Evolutionary conservation across 2,797 vertebrate species (phyloP).

Genomic region (Enteromius afrohamiltoni): DNA sequence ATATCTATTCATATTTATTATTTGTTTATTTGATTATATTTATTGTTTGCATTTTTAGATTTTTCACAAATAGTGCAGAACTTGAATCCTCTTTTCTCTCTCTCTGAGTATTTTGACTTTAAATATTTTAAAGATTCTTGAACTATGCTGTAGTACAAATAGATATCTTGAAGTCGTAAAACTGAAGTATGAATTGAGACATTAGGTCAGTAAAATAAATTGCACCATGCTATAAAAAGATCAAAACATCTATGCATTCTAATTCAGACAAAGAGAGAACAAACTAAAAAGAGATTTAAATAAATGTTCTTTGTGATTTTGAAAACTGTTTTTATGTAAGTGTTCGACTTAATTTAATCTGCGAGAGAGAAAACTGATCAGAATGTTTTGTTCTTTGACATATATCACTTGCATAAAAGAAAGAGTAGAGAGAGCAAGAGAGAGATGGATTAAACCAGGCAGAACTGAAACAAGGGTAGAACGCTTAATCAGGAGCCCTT

Average conservation of each 20-base stretch:
- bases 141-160: background rate
- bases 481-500: slow-evolving; percentile 20
- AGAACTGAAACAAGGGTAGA: slow-evolving; percentile 24
- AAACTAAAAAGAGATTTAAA: background rate
- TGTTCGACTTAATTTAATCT: background rate
- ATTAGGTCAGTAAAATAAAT: background rate
- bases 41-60: background rate
- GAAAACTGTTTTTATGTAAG: background rate
- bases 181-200: background rate
- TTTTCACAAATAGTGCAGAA: background rate
- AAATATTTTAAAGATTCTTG: background rate
- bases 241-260: background rate
- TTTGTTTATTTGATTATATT: background rate
- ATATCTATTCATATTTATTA: too few species aligned
- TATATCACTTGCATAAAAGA: slow-evolving; percentile 1
- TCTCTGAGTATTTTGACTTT: background rate
- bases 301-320: slow-evolving; percentile 4
- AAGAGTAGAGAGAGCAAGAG: slow-evolving; percentile 11
- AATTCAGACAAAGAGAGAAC: background rate
- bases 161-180: background rate
- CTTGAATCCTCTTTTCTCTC: background rate
- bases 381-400: slow-evolving; percentile 19
- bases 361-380: slow-evolving; percentile 12
- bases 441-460: slow-evolving; percentile 16
- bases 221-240: background rate